Percentiles rank a stretch among this genome's conserved stretches.
Evolutionary conservation across 2,113 vertebrate species (phyloP).

Genomic region (Cervus canadensis): DNA sequence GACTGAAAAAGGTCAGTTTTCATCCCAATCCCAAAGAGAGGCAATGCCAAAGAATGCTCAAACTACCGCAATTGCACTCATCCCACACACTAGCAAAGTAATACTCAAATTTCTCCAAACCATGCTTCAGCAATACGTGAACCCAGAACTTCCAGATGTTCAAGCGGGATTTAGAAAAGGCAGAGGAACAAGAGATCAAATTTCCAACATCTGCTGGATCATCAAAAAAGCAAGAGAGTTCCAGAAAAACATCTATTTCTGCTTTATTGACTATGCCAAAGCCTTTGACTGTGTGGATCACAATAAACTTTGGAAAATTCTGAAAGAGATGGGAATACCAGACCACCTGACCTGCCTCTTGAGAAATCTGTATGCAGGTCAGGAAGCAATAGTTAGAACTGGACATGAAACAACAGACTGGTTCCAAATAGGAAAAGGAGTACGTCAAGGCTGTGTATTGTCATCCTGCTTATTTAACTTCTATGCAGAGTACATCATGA

Average conservation of each 20-base stretch:
- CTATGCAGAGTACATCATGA: not conserved
- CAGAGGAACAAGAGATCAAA: not conserved
- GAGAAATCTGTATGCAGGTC: not conserved
- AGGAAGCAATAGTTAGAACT: not conserved
- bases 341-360: not conserved
- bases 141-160: not conserved
- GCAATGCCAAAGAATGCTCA: not conserved
- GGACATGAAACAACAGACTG: not conserved
- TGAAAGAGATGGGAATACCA: not conserved
- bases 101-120: not conserved
- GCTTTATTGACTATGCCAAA: not conserved
- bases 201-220: not conserved
- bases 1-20: not conserved
- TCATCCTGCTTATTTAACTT: not conserved
- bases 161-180: not conserved
- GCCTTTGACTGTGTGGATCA: not conserved
- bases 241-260: not conserved
- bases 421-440: not conserved
- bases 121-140: not conserved
- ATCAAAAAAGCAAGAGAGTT: not conserved
- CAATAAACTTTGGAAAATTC: not conserved
- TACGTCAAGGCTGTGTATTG: not conserved
- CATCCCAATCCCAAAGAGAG: not conserved
- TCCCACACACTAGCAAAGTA: accelerated
- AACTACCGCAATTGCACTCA: not conserved